Evolutionary conservation across 2,113 vertebrate species (phyloP).

Genomic region (Pomatorhinus ruficollis): DNA sequence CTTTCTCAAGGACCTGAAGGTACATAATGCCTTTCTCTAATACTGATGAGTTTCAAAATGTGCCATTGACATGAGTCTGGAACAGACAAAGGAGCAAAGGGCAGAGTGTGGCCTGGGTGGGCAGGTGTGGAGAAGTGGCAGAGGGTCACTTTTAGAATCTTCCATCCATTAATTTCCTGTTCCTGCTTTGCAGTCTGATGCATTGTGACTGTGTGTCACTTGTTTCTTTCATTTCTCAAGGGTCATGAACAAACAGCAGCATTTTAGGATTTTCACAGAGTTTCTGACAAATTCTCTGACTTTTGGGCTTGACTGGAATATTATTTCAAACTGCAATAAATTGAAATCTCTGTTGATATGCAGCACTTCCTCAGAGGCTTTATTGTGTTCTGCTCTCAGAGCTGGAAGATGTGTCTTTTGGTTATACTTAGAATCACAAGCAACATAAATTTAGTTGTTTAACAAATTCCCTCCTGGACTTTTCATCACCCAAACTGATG

Average conservation of each 20-base stretch:
- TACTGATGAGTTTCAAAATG: not conserved
- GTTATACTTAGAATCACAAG: not conserved
- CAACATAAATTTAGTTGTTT: not conserved
- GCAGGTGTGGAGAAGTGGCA: not conserved
- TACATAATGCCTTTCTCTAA: not conserved
- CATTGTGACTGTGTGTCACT: not conserved
- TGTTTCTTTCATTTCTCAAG: not conserved
- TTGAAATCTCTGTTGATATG: not conserved
- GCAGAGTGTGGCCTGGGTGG: not conserved
- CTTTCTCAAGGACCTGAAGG: not conserved
- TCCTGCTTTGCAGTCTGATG: not conserved
- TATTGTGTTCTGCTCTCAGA: not conserved
- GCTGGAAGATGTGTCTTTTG: not conserved
- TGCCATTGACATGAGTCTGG: not conserved
- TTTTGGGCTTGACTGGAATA: not conserved
- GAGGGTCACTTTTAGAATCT: not conserved
- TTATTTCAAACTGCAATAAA: conserved; percentile 4
- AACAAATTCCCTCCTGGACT: conserved; percentile 29
- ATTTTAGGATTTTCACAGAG: not conserved
- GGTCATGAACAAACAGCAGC: not conserved
- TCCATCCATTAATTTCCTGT: not conserved
- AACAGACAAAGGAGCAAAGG: not conserved
- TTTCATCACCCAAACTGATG: conserved; percentile 13
- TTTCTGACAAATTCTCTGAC: not conserved
- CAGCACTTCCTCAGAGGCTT: not conserved